Percentiles rank a stretch among this genome's conserved stretches.
phyloP scores from a whole-genome alignment of 2,113 vertebrate species.

The Platysteira castanea region DNA sequence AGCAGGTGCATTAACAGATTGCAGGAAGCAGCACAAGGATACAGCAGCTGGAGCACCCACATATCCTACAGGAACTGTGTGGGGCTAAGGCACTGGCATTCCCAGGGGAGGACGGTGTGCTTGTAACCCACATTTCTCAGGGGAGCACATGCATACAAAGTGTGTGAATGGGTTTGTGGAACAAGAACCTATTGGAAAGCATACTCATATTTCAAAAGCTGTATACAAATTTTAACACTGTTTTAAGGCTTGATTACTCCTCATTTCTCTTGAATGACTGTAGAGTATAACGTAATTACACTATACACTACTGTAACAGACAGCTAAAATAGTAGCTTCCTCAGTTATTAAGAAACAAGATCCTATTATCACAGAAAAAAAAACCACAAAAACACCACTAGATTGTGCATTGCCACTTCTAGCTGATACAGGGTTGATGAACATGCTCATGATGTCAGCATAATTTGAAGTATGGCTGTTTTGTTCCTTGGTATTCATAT shows the following conservation, averaged over 20 bases:
- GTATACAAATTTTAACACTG: neutral
- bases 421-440: neutral
- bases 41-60: neutral
- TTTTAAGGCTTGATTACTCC: neutral
- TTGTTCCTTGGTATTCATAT: neutral
- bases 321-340: neutral
- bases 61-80: neutral
- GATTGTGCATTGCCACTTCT: neutral
- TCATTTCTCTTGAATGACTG: neutral
- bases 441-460: neutral
- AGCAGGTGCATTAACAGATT: fast-evolving
- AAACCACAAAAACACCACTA: neutral
- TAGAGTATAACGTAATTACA: neutral
- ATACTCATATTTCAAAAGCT: neutral
- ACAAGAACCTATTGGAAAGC: neutral
- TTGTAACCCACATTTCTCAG: neutral
- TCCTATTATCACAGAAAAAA: neutral
- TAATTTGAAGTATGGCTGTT: neutral
- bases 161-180: neutral
- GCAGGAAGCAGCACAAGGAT: neutral
- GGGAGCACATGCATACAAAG: fast-evolving
- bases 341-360: neutral
- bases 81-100: too few species aligned
- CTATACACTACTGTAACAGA: neutral
- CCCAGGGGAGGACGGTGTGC: fast-evolving